Evolutionary conservation across 2,888 invertebrate species (phyloP).

Genomic region (Ichneumon xanthorius): DNA sequence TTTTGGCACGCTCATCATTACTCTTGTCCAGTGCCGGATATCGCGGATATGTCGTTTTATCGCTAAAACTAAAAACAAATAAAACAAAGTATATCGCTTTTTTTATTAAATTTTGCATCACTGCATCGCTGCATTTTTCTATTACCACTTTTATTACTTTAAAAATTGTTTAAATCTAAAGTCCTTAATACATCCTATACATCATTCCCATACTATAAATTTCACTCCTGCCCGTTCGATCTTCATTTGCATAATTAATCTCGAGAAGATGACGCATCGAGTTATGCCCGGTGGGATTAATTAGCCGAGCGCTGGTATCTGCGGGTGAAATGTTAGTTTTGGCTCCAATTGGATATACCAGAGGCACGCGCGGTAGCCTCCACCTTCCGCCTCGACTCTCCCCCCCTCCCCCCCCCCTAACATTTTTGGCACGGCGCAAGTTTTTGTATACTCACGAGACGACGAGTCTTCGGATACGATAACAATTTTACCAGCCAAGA

Average conservation of each 20-base stretch:
- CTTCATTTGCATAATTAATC: slow-evolving; percentile 38
- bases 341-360: slow-evolving; percentile 44
- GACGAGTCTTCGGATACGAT: slow-evolving; percentile 2
- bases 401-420: background rate
- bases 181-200: background rate
- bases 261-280: slow-evolving; percentile 44
- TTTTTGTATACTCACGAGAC: slow-evolving; percentile 33
- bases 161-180: too few relatives aligned
- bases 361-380: slow-evolving; percentile 55
- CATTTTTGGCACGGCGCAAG: slow-evolving; percentile 40
- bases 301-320: slow-evolving; percentile 38
- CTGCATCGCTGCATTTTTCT: background rate
- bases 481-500: slow-evolving; percentile 32
- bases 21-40: slow-evolving; percentile 13
- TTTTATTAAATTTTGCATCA: background rate
- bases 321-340: slow-evolving; percentile 52
- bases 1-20: slow-evolving; percentile 49
- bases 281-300: slow-evolving; percentile 56
- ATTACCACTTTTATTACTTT: background rate
- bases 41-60: background rate
- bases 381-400: slow-evolving; percentile 32
- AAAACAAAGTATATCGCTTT: background rate
- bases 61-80: background rate
- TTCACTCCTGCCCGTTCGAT: background rate
- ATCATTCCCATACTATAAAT: background rate